Percentiles rank a stretch among this genome's conserved stretches.
These are phyloP conservation scores for Drosophila melanosoma DNA, from an alignment of 2,888 invertebrate species.

Conservation along the genomic window DNA sequence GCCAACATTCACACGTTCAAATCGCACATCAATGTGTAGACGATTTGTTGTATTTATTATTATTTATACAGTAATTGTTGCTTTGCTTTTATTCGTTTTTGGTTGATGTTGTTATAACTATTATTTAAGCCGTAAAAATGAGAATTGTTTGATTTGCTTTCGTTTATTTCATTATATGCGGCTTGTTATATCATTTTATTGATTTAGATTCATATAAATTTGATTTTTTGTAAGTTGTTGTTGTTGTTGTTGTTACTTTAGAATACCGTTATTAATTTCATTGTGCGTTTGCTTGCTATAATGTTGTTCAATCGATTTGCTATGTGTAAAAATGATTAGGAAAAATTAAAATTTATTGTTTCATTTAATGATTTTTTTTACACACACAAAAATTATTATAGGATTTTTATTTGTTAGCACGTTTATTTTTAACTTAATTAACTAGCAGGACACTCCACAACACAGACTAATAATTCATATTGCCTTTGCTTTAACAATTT, in stretches of 20 bases:
- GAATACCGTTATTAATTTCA: conserved; percentile 69
- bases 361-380: neutral
- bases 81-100: conserved; percentile 8
- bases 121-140: conserved; percentile 7
- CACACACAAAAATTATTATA: neutral
- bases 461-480: neutral
- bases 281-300: conserved; percentile 71
- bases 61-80: neutral
- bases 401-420: neutral
- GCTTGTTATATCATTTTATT: conserved; percentile 22
- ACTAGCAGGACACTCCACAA: neutral
- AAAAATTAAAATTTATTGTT: neutral
- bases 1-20: conserved; percentile 85
- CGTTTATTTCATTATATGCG: conserved; percentile 1
- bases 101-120: conserved; percentile 16
- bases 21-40: conserved; percentile 78
- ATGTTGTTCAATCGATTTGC: conserved; percentile 59
- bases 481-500: neutral
- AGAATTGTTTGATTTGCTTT: conserved; percentile 11
- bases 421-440: neutral
- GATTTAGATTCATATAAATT: conserved; percentile 23
- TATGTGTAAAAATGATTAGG: conserved; percentile 17
- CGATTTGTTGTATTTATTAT: conserved; percentile 59
- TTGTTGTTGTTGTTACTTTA: conserved; percentile 54
- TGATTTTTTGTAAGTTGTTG: conserved; percentile 13